These are phyloP conservation scores for Brachypterus glaber DNA, from an alignment of 2,888 invertebrate genomes.

Conservation along the genomic window DNA sequence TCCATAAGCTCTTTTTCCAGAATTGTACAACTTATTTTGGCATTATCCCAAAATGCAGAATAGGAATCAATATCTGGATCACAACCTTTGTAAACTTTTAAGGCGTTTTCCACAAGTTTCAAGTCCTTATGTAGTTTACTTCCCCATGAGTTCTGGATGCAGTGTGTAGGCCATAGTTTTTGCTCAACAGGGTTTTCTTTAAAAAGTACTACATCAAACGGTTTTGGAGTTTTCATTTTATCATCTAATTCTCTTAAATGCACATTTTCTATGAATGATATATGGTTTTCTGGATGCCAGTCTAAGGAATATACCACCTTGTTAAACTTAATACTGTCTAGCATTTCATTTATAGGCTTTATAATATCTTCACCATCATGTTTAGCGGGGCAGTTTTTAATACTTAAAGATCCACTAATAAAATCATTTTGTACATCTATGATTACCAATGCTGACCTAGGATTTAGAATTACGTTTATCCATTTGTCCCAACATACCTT, in stretches of 20 bases:
- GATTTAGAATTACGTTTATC: slow-evolving; percentile 51
- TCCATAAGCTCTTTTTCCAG: slow-evolving; percentile 67
- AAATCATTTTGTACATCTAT: slow-evolving; percentile 98
- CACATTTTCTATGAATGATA: slow-evolving; percentile 86
- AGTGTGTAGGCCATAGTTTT: slow-evolving; percentile 89
- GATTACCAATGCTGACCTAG: slow-evolving; percentile 76
- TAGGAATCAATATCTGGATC: slow-evolving; percentile 93
- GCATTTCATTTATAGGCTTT: slow-evolving; percentile 76
- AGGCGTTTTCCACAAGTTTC: slow-evolving; percentile 60
- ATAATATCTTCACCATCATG: slow-evolving; percentile 84
- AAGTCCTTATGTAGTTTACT: slow-evolving; percentile 77
- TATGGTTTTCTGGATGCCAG: slow-evolving; percentile 94
- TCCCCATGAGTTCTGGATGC: slow-evolving; percentile 91
- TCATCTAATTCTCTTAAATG: no score
- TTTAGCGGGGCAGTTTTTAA: slow-evolving; percentile 83
- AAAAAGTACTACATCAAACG: slow-evolving; percentile 81
- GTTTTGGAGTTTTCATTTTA: no score
- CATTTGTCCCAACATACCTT: no score
- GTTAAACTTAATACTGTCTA: slow-evolving; percentile 73
- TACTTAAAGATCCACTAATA: slow-evolving; percentile 83
- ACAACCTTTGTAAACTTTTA: slow-evolving; percentile 81
- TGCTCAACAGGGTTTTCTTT: slow-evolving; percentile 76
- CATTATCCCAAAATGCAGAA: slow-evolving; percentile 96
- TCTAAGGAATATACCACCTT: slow-evolving; percentile 85
- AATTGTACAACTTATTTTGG: slow-evolving; percentile 75